Evolutionary conservation across 2,797 vertebrate genomes (phyloP), one percentile per base, ranked within the genome.

Genomic region (Lemur catta): DNA sequence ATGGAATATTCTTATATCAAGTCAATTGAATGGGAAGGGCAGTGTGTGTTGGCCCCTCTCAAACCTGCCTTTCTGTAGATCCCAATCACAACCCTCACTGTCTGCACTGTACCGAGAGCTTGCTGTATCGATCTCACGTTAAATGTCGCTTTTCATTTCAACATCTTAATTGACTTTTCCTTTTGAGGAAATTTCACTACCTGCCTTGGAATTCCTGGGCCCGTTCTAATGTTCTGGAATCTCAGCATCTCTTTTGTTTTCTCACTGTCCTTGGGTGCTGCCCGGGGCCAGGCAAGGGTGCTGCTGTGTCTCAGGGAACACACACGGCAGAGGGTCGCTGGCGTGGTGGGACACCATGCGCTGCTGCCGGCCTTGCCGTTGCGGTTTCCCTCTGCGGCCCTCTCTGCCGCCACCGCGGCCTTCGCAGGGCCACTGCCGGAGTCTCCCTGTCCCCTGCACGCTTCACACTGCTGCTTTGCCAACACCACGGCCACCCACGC

Each of bases 141-240:
- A 95, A 97, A 90, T 24, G 96, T 38, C 97, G 96, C 88, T 97
- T 97, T 97, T 96, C 96, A 88, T 52, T 97, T 98, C 93, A 92
- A 96, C 84, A 80, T 95, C 95, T 98, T 97, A 96, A 97, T 92
- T 97, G 97, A 97, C 97, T 91, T 84, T 43, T 78, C 9, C 18
- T 43, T 87, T 59, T 43, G 72, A 84, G 81, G 71, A 65, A 48
- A 17, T 85, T 71, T 88, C 4, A 57, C 18, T 46, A 1, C 7
- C 4, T 28, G 69, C n/a, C 33, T 41, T 84, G 67, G 71, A 65
- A 80, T 33, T 82, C n/a, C 50, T 82, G 33, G 63, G 48, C 50
- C 14, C 7, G 7, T 69, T 89, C 7, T 33, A 0, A n/a, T 46
- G 33, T 38, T 59, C 28, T 79, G 38, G 52, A 81, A 20, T 55